A percentile compares a stretch with the other conserved stretches of the same genome.
Evolutionary conservation across 2,797 vertebrate genomes (phyloP).

Genomic region (Hydrolagus colliei): DNA sequence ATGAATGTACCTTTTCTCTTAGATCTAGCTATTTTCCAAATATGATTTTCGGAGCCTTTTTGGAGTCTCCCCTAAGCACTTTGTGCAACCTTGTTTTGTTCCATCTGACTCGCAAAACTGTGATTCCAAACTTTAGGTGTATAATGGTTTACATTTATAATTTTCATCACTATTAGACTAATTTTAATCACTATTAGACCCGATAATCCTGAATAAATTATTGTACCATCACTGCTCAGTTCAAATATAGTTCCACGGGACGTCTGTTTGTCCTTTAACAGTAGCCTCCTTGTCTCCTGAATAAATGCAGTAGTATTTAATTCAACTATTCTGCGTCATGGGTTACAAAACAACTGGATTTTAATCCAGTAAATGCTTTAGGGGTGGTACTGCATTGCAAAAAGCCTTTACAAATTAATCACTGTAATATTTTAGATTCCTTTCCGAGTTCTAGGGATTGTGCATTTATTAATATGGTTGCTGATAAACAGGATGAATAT

Average conservation of each 20-base stretch:
- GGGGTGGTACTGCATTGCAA: background rate
- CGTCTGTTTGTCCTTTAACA: background rate
- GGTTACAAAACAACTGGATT: constrained; percentile 10
- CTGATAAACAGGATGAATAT: background rate
- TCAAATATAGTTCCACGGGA: background rate
- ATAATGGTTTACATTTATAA: background rate
- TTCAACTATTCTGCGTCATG: background rate
- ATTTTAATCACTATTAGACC: background rate
- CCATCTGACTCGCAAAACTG: background rate
- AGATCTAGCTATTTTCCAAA: no score
- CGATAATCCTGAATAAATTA: background rate
- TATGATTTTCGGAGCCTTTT: background rate
- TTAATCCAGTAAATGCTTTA: constrained; percentile 9
- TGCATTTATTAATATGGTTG: background rate
- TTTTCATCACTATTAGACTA: background rate
- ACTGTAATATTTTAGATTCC: constrained; percentile 6
- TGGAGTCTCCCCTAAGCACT: background rate
- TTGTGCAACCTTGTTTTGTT: background rate
- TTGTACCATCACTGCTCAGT: background rate
- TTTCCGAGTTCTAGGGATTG: background rate
- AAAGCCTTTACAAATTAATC: background rate
- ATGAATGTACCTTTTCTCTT: no score
- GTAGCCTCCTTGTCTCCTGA: background rate
- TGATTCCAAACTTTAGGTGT: background rate
- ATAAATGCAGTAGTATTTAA: background rate